Evolutionary conservation across 1,140 invertebrate species (phyloP).

Genomic region (Heliconius eleuchia): DNA sequence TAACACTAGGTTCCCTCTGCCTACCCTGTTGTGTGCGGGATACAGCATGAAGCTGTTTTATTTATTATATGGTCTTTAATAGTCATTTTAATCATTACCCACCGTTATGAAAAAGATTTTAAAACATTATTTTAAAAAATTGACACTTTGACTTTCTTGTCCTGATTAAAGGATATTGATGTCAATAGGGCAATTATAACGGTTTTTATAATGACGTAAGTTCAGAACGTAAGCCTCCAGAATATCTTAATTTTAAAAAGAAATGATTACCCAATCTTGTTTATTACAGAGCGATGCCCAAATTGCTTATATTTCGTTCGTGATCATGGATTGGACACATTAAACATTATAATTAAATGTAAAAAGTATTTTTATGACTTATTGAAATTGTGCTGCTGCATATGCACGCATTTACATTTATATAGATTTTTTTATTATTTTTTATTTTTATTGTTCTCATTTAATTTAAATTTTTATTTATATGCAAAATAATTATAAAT

Average conservation of each 20-base stretch:
- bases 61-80: no score
- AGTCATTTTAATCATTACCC: no score
- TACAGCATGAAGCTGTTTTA: no score
- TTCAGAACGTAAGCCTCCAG: background rate
- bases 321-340: constrained; percentile 15
- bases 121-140: background rate
- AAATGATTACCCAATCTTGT: constrained; percentile 26
- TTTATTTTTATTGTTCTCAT: no score
- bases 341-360: constrained; percentile 26
- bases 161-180: constrained; percentile 19
- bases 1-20: no score
- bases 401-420: no score
- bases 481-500: no score
- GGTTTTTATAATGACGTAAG: constrained; percentile 18
- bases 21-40: no score
- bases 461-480: no score
- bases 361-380: constrained; percentile 12
- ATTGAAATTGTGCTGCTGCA: background rate
- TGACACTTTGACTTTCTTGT: background rate
- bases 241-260: constrained; percentile 34
- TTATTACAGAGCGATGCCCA: constrained; percentile 35
- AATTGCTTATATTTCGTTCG: constrained; percentile 26
- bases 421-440: no score
- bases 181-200: constrained; percentile 33
- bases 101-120: no score